Conservation (phyloP, 2,797 vertebrate genomes). For the Podargus strigoides region DNA sequence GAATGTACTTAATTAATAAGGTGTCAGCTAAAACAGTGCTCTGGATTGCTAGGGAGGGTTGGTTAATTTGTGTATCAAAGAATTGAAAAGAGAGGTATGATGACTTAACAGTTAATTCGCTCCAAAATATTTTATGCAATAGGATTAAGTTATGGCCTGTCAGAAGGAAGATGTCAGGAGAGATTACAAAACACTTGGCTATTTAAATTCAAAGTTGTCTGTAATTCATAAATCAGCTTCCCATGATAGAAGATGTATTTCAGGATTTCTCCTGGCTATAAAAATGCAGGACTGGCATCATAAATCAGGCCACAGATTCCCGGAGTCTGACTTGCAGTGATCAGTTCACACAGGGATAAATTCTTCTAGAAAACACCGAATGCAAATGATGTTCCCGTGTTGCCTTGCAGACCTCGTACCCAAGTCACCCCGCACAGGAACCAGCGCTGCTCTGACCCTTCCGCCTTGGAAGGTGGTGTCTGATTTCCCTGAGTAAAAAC, state of each 20-base stretch:
- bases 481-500: background rate
- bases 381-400: fast-evolving
- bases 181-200: background rate
- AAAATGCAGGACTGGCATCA: background rate
- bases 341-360: fast-evolving
- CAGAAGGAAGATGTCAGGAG: background rate
- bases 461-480: too few species aligned
- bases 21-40: background rate
- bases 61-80: background rate
- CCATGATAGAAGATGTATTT: background rate
- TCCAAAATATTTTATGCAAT: background rate
- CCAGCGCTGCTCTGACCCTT: background rate
- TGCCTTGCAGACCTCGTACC: fast-evolving
- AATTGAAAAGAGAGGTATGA: background rate
- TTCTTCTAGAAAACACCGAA: background rate
- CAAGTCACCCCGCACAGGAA: fast-evolving
- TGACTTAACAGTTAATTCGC: background rate
- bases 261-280: background rate
- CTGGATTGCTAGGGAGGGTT: background rate
- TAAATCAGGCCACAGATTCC: background rate
- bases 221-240: background rate
- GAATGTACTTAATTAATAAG: background rate
- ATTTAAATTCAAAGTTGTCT: background rate
- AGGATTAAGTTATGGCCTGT: background rate
- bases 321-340: fast-evolving